These are phyloP conservation scores for Pocillopora damicornis DNA, from an alignment of 64 coral and sea anemone species.

Conservation along the genomic window DNA sequence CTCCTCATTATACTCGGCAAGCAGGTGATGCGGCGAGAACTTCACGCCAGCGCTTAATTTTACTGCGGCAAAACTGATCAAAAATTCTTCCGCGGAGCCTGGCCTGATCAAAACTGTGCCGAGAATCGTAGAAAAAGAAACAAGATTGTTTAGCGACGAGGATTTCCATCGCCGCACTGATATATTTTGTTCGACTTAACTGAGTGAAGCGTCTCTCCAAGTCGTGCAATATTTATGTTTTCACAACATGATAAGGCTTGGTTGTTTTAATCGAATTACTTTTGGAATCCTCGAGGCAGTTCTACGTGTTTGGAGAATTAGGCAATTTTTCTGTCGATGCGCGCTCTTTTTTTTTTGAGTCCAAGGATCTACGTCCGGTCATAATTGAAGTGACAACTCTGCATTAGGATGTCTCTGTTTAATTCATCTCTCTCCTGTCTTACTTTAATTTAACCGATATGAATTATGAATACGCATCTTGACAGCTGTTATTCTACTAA, in stretches of 20 bases:
- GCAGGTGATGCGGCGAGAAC: neutral
- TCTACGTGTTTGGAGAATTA: neutral
- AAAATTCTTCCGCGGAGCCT: neutral
- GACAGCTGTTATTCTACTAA: conserved; percentile 27
- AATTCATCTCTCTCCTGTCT: conserved; percentile 36
- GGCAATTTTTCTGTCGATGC: neutral
- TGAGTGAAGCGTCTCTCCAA: conserved; percentile 44
- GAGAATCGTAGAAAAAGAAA: neutral
- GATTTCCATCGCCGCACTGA: neutral
- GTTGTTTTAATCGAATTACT: conserved; percentile 40
- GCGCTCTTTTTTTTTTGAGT: neutral
- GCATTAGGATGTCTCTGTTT: neutral
- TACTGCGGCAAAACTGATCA: neutral
- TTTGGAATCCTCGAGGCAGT: neutral
- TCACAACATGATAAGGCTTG: conserved; percentile 40
- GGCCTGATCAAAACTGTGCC: neutral
- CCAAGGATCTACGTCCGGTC: neutral
- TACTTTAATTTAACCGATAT: conserved; percentile 43
- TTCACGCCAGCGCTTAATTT: neutral
- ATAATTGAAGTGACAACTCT: neutral
- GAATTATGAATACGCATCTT: conserved; percentile 26
- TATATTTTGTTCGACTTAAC: conserved; percentile 11
- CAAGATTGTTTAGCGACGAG: neutral
- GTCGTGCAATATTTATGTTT: conserved; percentile 45
- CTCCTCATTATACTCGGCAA: conserved; percentile 1